Evolutionary conservation across 2,797 vertebrate species (phyloP).

Genomic region (Oryzias sinensis): DNA sequence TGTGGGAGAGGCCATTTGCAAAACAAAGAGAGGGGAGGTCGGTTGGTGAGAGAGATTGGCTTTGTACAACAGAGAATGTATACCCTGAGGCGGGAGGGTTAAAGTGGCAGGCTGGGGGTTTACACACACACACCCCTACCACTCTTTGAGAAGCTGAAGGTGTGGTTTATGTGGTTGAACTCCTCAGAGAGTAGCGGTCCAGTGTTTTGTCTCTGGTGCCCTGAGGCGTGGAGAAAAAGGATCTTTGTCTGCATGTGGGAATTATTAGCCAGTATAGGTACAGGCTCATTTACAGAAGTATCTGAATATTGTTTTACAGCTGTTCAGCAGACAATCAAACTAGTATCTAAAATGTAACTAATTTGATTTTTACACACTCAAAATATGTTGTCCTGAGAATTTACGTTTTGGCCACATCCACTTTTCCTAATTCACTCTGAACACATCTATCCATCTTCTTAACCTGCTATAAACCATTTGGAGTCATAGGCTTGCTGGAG

Average conservation of each 20-base stretch:
- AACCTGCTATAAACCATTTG: no score
- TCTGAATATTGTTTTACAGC: not conserved
- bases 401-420: not conserved
- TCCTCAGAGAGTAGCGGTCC: slow-evolving; percentile 30
- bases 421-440: no score
- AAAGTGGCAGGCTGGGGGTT: slow-evolving; percentile 50
- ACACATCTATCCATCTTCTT: no score
- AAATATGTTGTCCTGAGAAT: not conserved
- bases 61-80: slow-evolving; percentile 65
- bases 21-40: slow-evolving; percentile 66
- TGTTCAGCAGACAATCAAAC: not conserved
- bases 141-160: slow-evolving; percentile 44
- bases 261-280: slow-evolving; percentile 9
- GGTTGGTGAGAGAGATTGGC: slow-evolving; percentile 55
- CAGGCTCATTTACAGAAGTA: not conserved
- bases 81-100: slow-evolving; percentile 55
- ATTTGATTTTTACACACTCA: not conserved
- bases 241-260: not conserved
- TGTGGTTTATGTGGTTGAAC: slow-evolving; percentile 55
- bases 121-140: slow-evolving; percentile 32
- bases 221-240: slow-evolving; percentile 26
- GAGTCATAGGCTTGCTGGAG: no score
- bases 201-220: slow-evolving; percentile 19
- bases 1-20: slow-evolving; percentile 73
- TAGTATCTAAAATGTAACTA: not conserved